phyloP scores from a whole-genome alignment of 2,888 invertebrate species.

The Ectemnius lituratus region DNA sequence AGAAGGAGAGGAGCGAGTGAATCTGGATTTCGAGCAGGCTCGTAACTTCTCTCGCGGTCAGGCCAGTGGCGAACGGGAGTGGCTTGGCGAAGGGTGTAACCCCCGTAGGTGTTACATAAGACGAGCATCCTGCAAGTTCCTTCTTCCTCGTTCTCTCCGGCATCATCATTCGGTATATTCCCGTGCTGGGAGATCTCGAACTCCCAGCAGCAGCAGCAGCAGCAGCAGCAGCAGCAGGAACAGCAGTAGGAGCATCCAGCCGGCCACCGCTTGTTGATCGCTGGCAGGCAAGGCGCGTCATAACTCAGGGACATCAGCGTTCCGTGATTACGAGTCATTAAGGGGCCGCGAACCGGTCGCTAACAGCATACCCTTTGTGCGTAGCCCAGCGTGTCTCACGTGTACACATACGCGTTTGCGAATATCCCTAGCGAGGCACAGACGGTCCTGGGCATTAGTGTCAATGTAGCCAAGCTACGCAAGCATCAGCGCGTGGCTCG shows the following conservation, averaged over 20 bases:
- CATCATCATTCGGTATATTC: conserved; percentile 7
- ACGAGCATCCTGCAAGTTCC: conserved; percentile 34
- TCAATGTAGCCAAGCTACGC: conserved; percentile 33
- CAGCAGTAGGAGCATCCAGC: background rate
- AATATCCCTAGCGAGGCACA: conserved; percentile 8
- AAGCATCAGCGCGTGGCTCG: conserved; percentile 50
- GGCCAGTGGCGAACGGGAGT: conserved; percentile 36
- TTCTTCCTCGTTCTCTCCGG: conserved; percentile 18
- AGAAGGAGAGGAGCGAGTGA: conserved; percentile 19
- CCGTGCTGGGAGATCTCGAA: no score
- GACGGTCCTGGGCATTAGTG: conserved; percentile 36
- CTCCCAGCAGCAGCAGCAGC: background rate
- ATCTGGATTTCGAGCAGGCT: conserved; percentile 56
- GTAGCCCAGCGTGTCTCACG: conserved; percentile 28
- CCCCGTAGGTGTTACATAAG: conserved; percentile 53
- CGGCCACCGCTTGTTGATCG: conserved; percentile 13
- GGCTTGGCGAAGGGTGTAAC: conserved; percentile 39
- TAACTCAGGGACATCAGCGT: conserved; percentile 69
- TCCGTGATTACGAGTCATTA: conserved; percentile 72
- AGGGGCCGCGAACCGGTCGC: conserved; percentile 69
- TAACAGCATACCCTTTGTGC: conserved; percentile 62
- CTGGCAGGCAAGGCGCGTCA: conserved; percentile 58
- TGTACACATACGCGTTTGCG: conserved; percentile 3
- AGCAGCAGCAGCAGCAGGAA: background rate
- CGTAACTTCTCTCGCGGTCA: conserved; percentile 51